Evolutionary conservation across 2,888 invertebrate species (phyloP), one percentile per base, ranked within the genome.

Genomic region (Morpho achilles): DNA sequence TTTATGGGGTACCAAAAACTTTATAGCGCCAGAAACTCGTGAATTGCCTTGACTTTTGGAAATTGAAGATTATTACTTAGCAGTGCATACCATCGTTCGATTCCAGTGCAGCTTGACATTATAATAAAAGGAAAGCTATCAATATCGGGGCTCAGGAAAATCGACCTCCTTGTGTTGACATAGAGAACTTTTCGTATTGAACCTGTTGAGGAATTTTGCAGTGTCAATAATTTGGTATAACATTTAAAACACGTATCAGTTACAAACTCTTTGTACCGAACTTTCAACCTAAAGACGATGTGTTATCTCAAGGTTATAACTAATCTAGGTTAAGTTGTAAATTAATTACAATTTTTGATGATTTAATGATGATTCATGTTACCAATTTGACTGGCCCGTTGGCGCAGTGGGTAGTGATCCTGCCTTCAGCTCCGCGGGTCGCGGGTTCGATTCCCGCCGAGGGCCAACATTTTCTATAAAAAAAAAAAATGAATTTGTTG

Each of bases 61-160:
- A 50, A 32, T 48, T 23, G 53, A 53, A 53, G 58, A 32, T 53
- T 49, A 40, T 10, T 52, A 56, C 55, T 53, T 56, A 53, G 46
- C 45, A 53, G 54, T 43, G 58, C 63, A 61, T 63, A 44, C 61
- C 63, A 41, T 61, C 43, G 63, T 53, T 61, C 61, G 58, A 54
- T 57, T 61, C 61, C 58, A 63, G 55, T 50, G 41, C 41, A 59
- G 46, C 56, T 61, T 63, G 58, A 61, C 63, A 61, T 63, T 63
- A 59, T 50, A 54, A 63, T 55, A 49, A 60, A 53, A 62, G 56
- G 58, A 63, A 54, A 63, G 43, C 53, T 48, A n/a, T 32, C 49
- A 22, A 47, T 50, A 39, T 40, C 16, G 8, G 22, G 8, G 6
- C 39, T 46, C 23, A 32, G 40, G 50, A 58, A 51, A 56, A 45